Evolutionary conservation across 2,888 invertebrate genomes (phyloP).

Genomic region (Syrphus vitripennis): DNA sequence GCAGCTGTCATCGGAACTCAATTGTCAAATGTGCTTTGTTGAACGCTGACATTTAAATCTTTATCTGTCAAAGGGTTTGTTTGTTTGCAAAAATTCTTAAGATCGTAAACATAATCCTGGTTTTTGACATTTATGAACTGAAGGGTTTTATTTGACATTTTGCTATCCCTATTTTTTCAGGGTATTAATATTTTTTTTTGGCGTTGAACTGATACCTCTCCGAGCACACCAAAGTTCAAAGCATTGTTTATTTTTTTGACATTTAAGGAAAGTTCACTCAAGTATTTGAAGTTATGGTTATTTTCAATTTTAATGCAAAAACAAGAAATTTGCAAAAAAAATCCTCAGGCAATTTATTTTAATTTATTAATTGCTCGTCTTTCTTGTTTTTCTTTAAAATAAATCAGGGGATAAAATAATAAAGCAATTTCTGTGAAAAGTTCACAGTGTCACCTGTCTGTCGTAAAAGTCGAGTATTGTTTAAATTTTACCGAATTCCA

Average conservation of each 20-base stretch:
- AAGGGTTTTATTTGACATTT: background rate
- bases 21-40: background rate
- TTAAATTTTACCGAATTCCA: background rate
- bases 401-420: background rate
- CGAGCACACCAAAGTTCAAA: background rate
- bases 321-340: too few species aligned
- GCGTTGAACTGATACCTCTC: background rate
- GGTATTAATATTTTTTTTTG: background rate
- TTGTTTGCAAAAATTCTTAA: background rate
- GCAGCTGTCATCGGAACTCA: slow-evolving; percentile 16
- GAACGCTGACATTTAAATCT: background rate
- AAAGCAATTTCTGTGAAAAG: background rate
- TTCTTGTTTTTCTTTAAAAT: too few species aligned
- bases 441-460: background rate
- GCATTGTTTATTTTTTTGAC: background rate
- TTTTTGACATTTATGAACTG: too few species aligned
- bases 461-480: background rate
- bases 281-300: too few species aligned
- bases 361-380: background rate
- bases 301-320: too few species aligned
- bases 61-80: background rate
- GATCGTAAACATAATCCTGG: background rate
- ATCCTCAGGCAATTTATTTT: too few species aligned
- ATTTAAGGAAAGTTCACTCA: background rate
- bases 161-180: too few species aligned